phyloP scores from a whole-genome alignment of 2,888 invertebrate species.

The Mallateleia sp. region DNA sequence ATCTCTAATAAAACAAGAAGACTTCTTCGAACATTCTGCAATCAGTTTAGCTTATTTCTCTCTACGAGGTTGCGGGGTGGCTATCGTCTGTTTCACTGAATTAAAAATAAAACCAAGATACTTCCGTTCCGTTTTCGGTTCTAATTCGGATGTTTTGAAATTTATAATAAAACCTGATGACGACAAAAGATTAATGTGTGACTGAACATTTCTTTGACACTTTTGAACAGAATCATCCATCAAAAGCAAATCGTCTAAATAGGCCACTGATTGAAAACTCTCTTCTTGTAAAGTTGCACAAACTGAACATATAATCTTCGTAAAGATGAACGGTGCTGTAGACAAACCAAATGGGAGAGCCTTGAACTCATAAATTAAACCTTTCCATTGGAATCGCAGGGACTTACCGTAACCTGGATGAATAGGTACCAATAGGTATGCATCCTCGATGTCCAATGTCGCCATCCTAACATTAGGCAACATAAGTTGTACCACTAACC shows the following conservation, averaged over 20 bases:
- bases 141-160: background rate
- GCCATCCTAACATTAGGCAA: too few species aligned
- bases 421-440: background rate
- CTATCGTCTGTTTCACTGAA: slow-evolving; percentile 6
- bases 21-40: background rate
- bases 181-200: background rate
- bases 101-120: slow-evolving; percentile 40
- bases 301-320: background rate
- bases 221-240: background rate
- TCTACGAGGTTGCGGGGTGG: slow-evolving; percentile 3
- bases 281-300: background rate
- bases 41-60: background rate
- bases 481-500: slow-evolving; percentile 28
- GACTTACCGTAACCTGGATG: background rate
- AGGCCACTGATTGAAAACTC: slow-evolving; percentile 4
- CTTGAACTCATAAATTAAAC: background rate
- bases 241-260: slow-evolving; percentile 23
- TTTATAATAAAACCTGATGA: slow-evolving; percentile 18
- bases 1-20: background rate
- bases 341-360: slow-evolving; percentile 16
- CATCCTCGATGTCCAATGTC: slow-evolving; percentile 4
- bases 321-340: slow-evolving; percentile 11
- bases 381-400: slow-evolving; percentile 36
- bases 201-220: background rate
- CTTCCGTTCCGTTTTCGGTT: background rate